Evolutionary conservation across 2,797 vertebrate genomes (phyloP).

Genomic region (Myotis myotis): DNA sequence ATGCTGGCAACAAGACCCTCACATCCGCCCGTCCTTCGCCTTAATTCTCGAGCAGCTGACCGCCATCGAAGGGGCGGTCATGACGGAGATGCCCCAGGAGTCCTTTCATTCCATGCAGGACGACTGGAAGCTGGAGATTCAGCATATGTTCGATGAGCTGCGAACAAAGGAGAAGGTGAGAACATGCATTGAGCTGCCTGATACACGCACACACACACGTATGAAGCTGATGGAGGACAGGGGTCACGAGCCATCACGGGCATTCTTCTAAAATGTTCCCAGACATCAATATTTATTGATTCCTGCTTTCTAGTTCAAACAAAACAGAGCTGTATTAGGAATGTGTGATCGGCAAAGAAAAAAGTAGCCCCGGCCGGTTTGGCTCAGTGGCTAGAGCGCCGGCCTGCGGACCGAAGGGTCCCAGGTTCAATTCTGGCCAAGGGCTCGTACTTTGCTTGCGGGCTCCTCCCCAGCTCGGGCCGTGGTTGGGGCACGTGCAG

Average conservation of each 20-base stretch:
- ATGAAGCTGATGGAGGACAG: neutral
- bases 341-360: neutral
- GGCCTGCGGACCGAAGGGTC: no score
- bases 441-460: no score
- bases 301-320: neutral
- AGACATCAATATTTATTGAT: neutral
- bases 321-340: neutral
- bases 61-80: constrained; percentile 93
- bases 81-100: constrained; percentile 96
- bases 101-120: constrained; percentile 99
- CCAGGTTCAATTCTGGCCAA: no score
- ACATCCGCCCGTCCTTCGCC: constrained; percentile 94
- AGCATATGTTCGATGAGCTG: constrained; percentile 97
- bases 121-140: constrained; percentile 97
- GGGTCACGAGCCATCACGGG: neutral
- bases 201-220: fast-evolving
- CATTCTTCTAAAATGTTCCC: neutral
- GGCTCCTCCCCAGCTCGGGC: no score
- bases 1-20: constrained; percentile 98
- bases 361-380: no score
- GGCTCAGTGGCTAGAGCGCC: no score
- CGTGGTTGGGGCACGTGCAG: no score
- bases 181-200: neutral
- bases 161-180: constrained; percentile 97
- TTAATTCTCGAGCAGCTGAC: constrained; percentile 96